These are phyloP conservation scores for Brachionus plicatilis DNA, from an alignment of 1,140 invertebrate species.

Conservation along the genomic window DNA sequence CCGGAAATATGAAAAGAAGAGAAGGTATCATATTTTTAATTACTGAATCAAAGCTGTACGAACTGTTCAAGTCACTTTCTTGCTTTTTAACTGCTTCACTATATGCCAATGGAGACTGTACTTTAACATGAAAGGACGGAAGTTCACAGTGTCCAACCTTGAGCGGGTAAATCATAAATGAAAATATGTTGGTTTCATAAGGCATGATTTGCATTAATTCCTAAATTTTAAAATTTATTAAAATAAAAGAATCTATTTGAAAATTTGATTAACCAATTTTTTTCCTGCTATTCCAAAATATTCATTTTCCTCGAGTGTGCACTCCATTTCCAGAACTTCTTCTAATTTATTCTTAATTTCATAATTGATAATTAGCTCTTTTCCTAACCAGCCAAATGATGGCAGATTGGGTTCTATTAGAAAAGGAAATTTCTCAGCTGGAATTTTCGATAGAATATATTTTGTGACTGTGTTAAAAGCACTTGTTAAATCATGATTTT, in stretches of 20 bases:
- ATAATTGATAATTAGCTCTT: not conserved
- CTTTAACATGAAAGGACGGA: not conserved
- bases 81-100: not conserved
- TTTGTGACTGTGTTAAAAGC: not conserved
- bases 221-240: not conserved
- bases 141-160: conserved; percentile 3
- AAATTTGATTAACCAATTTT: not conserved
- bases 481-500: not conserved
- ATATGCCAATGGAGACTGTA: not conserved
- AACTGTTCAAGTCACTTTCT: not conserved
- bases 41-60: not conserved
- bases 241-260: not conserved
- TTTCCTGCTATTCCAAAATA: conserved; percentile 24
- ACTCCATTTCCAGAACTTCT: not conserved
- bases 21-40: conserved; percentile 27
- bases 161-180: not conserved
- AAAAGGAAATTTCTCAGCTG: conserved; percentile 5
- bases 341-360: conserved; percentile 5
- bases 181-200: not conserved
- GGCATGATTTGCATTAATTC: conserved; percentile 37
- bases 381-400: not conserved
- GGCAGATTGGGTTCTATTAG: not conserved
- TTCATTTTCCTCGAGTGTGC: conserved; percentile 10
- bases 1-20: conserved; percentile 3
- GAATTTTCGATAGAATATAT: not conserved